Percentiles rank a stretch among this genome's conserved stretches.
phyloP scores from a whole-genome alignment of 2,113 vertebrate genomes.

The Menidia beryllina region DNA sequence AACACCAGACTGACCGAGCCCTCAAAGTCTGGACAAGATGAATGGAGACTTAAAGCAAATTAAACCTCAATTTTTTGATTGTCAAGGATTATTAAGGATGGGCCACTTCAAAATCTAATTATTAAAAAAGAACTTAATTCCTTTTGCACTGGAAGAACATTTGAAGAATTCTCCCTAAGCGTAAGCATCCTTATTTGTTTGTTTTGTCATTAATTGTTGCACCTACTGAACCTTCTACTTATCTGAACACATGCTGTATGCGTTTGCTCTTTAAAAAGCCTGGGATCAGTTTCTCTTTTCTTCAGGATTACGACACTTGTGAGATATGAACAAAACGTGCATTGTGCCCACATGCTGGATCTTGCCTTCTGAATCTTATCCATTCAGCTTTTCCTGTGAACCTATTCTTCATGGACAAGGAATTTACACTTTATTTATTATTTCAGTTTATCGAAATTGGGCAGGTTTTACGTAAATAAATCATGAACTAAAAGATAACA shows the following conservation, averaged over 20 bases:
- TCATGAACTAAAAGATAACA: no score
- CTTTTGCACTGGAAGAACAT: no score
- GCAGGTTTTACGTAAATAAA: no score
- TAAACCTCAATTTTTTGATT: no score
- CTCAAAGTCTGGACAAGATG: slow-evolving; percentile 13
- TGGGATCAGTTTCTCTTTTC: background rate
- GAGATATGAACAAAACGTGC: background rate
- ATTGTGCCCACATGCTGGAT: slow-evolving; percentile 14
- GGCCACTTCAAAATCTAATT: no score
- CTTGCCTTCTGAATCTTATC: slow-evolving; percentile 13
- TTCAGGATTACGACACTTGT: background rate
- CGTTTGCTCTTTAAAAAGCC: background rate
- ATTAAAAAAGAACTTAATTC: no score
- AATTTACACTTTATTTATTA: background rate
- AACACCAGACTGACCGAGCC: background rate
- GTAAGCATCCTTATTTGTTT: no score
- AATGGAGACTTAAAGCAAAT: background rate
- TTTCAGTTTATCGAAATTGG: background rate
- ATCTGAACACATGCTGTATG: background rate
- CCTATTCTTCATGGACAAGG: background rate
- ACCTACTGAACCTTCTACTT: no score
- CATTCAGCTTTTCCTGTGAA: slow-evolving; percentile 5
- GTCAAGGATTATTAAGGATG: no score
- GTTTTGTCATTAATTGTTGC: no score
- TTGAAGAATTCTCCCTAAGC: no score